Evolutionary conservation across 2,113 vertebrate genomes (phyloP), one percentile per base, ranked within the genome.

Genomic region (Aegypius monachus): DNA sequence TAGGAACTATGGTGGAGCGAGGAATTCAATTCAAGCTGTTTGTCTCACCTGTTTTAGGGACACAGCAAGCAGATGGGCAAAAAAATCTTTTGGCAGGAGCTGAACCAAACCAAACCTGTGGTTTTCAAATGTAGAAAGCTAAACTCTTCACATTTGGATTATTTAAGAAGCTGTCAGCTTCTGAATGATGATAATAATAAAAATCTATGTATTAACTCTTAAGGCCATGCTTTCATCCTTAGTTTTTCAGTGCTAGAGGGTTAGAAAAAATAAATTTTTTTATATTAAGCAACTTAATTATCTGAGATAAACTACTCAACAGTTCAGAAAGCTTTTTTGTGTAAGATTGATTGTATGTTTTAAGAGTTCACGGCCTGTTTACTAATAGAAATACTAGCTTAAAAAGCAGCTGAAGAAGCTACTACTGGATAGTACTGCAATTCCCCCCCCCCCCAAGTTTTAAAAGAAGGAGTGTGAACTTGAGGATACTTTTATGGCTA

Each of bases 151-250:
- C 20, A 9, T 68, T 5, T 48, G 74, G 58, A 43, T 81, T 91
- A 88, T 45, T n/a, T 27, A 74, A 81, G 89, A 36, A 82, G 78
- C 70, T 68, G 78, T 81, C 77, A 91, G 42, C 48, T 72, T 92
- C 74, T 85, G 62, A 88, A 40, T 36, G 36, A 27, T 50, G 6
- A 45, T 25, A 23, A 61, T 75, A 52, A 62, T 48, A 68, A 88
- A 78, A 78, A 86, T 61, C 61, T 67, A 2, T 65, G 26, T 94
- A 90, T 87, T 85, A 75, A 90, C 56, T 96, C 81, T 55, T 85
- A 63, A 75, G 93, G 93, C 90, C 85, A 65, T 72, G 89, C 87
- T 96, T 90, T 84, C 94, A 84, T 96, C 83, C 68, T 91, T 91
- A 91, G 73, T 68, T 96, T 91, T 94, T 65, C 92, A 94, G 74